Percentiles rank a stretch among this genome's conserved stretches.
phyloP scores from a whole-genome alignment of 2,113 vertebrate genomes.

The Scomber colias region DNA sequence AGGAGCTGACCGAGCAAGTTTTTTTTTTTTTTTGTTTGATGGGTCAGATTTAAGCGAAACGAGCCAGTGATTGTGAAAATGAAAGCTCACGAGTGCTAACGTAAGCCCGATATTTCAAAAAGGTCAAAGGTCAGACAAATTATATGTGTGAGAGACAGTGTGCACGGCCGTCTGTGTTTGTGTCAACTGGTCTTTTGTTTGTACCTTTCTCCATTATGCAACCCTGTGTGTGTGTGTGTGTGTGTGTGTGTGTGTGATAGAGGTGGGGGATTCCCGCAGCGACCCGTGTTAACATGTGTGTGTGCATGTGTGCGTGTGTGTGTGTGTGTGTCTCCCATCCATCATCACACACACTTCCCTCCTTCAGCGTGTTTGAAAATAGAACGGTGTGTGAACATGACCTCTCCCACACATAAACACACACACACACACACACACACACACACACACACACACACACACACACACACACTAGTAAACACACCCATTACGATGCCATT shows the following conservation, averaged over 20 bases:
- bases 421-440: conserved; percentile 65
- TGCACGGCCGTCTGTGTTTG: not conserved
- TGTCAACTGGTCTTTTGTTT: not conserved
- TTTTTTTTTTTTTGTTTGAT: too few species aligned
- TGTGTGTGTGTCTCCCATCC: conserved; percentile 74
- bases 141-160: not conserved
- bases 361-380: conserved; percentile 80
- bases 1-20: too few species aligned
- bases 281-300: conserved; percentile 15
- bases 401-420: conserved; percentile 82
- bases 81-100: not conserved
- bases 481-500: conserved; percentile 76
- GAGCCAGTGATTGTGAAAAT: too few species aligned
- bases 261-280: too few species aligned
- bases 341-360: conserved; percentile 85
- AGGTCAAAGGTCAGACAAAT: conserved; percentile 20
- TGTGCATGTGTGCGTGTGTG: conserved; percentile 50
- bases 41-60: too few species aligned
- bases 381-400: conserved; percentile 85
- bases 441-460: conserved; percentile 33
- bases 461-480: conserved; percentile 55
- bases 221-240: conserved; percentile 11
- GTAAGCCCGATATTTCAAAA: not conserved
- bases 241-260: conserved; percentile 11
- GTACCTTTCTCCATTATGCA: conserved; percentile 18